Conservation (phyloP, 2,888 invertebrate species). For the Spilarctia lutea region DNA sequence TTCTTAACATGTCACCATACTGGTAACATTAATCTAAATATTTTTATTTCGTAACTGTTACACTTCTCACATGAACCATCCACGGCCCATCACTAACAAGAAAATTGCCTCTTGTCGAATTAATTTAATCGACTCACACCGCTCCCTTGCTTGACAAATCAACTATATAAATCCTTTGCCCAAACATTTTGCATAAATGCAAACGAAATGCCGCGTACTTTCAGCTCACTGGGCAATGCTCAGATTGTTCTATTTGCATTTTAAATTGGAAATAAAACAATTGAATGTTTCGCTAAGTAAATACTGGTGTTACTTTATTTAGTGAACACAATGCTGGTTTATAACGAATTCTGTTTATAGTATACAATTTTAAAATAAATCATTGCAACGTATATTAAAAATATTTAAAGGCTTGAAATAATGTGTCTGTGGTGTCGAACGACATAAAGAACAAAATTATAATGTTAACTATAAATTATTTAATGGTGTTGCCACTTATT, state of each 20-base stretch:
- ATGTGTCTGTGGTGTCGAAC: no score
- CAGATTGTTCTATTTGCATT: constrained; percentile 49
- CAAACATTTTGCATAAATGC: constrained; percentile 51
- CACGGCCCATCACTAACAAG: constrained; percentile 47
- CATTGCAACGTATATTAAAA: no score
- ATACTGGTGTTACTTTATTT: constrained; percentile 13
- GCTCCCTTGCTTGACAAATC: constrained; percentile 39
- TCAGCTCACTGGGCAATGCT: constrained; percentile 30
- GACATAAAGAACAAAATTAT: no score
- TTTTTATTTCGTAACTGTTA: background rate
- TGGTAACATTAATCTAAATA: background rate
- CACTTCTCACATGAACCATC: constrained; percentile 46
- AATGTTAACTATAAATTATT: no score
- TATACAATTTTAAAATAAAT: no score
- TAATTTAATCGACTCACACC: constrained; percentile 38
- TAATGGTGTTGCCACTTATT: no score
- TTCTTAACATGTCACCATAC: background rate
- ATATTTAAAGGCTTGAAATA: no score
- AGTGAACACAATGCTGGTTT: background rate
- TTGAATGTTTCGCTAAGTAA: constrained; percentile 34
- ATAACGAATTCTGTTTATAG: background rate
- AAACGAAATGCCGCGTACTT: constrained; percentile 34
- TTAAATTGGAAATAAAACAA: constrained; percentile 50
- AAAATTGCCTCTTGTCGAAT: constrained; percentile 59
- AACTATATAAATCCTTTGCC: constrained; percentile 32